phyloP scores from a whole-genome alignment of 2,888 invertebrate species.

The Deilephila porcellus region DNA sequence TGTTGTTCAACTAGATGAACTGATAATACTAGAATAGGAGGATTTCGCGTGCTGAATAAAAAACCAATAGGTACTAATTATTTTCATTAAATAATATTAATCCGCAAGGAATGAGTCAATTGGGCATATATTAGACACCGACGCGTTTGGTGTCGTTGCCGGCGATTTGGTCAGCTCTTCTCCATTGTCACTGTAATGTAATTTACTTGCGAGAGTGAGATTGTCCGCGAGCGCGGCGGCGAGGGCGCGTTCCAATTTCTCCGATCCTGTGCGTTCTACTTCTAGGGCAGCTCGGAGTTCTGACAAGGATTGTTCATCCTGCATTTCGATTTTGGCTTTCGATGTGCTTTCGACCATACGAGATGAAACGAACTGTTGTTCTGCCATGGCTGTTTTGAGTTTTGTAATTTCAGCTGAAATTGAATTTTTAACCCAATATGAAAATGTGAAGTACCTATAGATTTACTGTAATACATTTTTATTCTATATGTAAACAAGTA shows the following conservation, averaged over 20 bases:
- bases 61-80: neutral
- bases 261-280: slow-evolving; percentile 66
- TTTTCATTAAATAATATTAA: slow-evolving; percentile 42
- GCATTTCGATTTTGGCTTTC: slow-evolving; percentile 42
- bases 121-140: slow-evolving; percentile 57
- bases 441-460: too few species aligned
- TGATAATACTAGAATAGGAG: neutral
- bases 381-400: slow-evolving; percentile 58
- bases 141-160: slow-evolving; percentile 44
- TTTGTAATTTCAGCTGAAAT: slow-evolving; percentile 69
- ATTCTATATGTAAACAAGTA: too few species aligned
- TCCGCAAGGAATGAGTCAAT: slow-evolving; percentile 77
- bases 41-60: neutral
- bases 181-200: slow-evolving; percentile 57
- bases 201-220: slow-evolving; percentile 59
- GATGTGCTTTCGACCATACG: slow-evolving; percentile 36
- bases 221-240: slow-evolving; percentile 72
- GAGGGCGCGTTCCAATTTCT: slow-evolving; percentile 65
- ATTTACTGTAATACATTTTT: too few species aligned
- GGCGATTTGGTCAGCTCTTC: slow-evolving; percentile 37
- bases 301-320: slow-evolving; percentile 54
- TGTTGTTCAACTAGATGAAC: neutral
- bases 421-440: neutral
- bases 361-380: slow-evolving; percentile 58
- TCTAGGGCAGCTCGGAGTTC: slow-evolving; percentile 66